Evolutionary conservation across 2,888 invertebrate species (phyloP).

Genomic region (Keiferia lycopersicella): DNA sequence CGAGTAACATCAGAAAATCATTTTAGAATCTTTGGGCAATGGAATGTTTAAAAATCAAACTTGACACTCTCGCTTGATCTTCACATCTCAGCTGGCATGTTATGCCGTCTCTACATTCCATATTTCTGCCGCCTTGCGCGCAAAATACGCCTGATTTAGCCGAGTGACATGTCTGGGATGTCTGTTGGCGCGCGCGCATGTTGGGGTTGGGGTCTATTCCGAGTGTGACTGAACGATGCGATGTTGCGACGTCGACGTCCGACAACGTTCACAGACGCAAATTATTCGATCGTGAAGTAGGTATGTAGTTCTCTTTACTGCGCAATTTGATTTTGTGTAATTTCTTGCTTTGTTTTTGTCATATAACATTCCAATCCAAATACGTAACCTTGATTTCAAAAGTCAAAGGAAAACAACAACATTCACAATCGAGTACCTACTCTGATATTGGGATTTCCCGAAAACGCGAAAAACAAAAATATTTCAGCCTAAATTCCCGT

Average conservation of each 20-base stretch:
- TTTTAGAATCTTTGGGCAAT: not conserved
- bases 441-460: not conserved
- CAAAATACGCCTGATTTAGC: constrained; percentile 11
- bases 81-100: not conserved
- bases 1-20: not conserved
- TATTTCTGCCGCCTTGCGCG: constrained; percentile 22
- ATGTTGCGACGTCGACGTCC: constrained; percentile 2
- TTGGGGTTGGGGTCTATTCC: not conserved
- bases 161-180: constrained; percentile 16
- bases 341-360: constrained; percentile 2
- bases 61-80: not conserved
- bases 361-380: not conserved
- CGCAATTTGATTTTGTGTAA: constrained; percentile 5
- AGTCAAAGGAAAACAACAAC: not conserved
- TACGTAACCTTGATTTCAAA: not conserved
- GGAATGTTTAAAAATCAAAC: not conserved
- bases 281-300: not conserved
- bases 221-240: constrained; percentile 3
- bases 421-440: too few relatives aligned
- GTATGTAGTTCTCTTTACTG: not conserved
- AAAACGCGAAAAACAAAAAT: not conserved
- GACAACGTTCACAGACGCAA: not conserved
- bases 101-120: constrained; percentile 35
- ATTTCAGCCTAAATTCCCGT: too few relatives aligned
- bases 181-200: not conserved